A percentile compares a stretch with the other conserved stretches of the same genome.
Conservation (phyloP, 92 coral and sea anemone species). For the Epizoanthus illoricatus region DNA sequence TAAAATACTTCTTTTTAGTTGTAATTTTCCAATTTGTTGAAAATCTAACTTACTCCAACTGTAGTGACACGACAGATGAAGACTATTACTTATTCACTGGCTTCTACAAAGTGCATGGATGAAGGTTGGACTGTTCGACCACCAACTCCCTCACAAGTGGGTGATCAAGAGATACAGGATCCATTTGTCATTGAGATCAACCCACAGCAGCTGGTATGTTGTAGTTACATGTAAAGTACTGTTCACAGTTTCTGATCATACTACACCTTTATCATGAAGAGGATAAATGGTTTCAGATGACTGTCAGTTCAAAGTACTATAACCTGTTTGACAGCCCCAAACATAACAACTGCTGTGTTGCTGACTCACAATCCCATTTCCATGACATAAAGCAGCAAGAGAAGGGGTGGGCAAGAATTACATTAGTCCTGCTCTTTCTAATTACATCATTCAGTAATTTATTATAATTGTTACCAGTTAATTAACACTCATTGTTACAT, state of each 20-base stretch:
- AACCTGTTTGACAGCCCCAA: too few relatives aligned
- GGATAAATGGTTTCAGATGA: too few relatives aligned
- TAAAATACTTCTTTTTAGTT: not conserved
- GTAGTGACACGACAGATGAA: conserved; percentile 97
- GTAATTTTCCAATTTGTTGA: conserved; percentile 10
- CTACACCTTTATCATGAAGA: too few relatives aligned
- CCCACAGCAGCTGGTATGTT: conserved; percentile 76
- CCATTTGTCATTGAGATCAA: conserved; percentile 96
- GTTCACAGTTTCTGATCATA: not conserved
- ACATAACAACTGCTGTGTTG: too few relatives aligned
- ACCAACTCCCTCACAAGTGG: conserved; percentile 57
- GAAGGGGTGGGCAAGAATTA: too few relatives aligned
- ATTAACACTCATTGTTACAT: too few relatives aligned
- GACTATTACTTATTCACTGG: conserved; percentile 89
- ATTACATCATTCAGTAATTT: too few relatives aligned
- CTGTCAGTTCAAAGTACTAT: too few relatives aligned
- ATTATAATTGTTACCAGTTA: too few relatives aligned
- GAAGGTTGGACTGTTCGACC: conserved; percentile 99
- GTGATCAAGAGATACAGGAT: conserved; percentile 57
- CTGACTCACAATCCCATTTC: too few relatives aligned
- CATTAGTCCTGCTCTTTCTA: too few relatives aligned
- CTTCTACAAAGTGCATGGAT: conserved; percentile 98
- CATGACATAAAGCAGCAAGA: too few relatives aligned
- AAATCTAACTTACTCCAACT: not conserved
- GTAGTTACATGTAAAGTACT: not conserved